These are phyloP conservation scores for Bryconaethiops microstoma DNA, from an alignment of 2,797 vertebrate species.

Conservation along the genomic window DNA sequence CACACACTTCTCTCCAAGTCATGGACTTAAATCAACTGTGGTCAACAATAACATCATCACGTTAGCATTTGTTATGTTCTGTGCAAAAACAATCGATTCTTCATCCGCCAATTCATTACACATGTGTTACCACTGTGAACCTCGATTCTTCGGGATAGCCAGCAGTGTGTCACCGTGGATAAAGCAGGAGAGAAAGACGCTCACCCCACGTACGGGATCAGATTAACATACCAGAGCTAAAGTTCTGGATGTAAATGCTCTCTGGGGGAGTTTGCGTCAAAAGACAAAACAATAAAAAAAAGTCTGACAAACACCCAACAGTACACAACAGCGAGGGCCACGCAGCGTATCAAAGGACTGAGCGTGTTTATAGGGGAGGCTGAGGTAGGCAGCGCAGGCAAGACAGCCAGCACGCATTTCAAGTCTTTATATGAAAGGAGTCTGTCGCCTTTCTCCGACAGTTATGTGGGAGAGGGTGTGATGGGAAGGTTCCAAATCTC, in stretches of 20 bases:
- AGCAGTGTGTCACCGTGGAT: constrained; percentile 19
- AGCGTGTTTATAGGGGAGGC: constrained; percentile 56
- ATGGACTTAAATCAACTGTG: constrained; percentile 62
- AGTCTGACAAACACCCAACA: constrained; percentile 65
- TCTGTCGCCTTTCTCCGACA: constrained; percentile 57
- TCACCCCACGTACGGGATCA: constrained; percentile 6
- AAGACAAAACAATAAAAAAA: constrained; percentile 61
- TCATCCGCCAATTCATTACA: constrained; percentile 59
- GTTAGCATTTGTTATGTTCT: constrained; percentile 46
- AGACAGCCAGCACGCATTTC: constrained; percentile 68
- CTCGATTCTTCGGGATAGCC: neutral
- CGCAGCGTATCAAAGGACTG: constrained; percentile 29
- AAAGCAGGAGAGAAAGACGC: neutral
- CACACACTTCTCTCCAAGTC: constrained; percentile 4
- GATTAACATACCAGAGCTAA: constrained; percentile 9
- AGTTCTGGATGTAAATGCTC: constrained; percentile 18
- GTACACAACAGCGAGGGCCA: constrained; percentile 56
- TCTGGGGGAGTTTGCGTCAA: constrained; percentile 56
- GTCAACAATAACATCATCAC: constrained; percentile 50
- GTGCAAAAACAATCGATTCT: constrained; percentile 47
- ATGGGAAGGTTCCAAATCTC: constrained; percentile 59
- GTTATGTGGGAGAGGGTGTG: constrained; percentile 63
- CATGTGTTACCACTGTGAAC: constrained; percentile 31
- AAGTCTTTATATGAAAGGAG: constrained; percentile 68
- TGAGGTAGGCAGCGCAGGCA: constrained; percentile 63